phyloP scores from a whole-genome alignment of 1,140 invertebrate genomes.

The Battus philenor region DNA sequence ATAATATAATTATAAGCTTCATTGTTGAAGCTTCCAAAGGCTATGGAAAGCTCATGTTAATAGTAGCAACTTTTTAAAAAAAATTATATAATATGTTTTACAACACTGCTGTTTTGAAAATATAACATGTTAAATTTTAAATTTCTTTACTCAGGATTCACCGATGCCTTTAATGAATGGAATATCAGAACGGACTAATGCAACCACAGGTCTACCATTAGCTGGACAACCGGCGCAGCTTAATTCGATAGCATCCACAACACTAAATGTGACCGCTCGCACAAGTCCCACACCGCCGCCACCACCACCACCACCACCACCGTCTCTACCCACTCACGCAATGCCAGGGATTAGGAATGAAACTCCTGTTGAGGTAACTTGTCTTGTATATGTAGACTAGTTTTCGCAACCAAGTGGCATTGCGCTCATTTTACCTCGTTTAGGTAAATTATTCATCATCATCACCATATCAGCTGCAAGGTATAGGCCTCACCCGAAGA shows the following conservation, averaged over 20 bases:
- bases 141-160: slow-evolving; percentile 5
- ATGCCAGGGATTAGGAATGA: neutral
- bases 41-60: slow-evolving; percentile 1
- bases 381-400: too few species aligned
- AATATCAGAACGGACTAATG: slow-evolving; percentile 17
- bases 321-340: neutral
- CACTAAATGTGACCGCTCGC: too few species aligned
- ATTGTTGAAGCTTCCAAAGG: too few species aligned
- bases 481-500: too few species aligned
- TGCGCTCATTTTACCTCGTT: too few species aligned
- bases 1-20: too few species aligned
- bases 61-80: neutral
- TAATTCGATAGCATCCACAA: slow-evolving; percentile 3
- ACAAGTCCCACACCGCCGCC: slow-evolving; percentile 2
- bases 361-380: slow-evolving; percentile 14
- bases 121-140: too few species aligned
- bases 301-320: neutral
- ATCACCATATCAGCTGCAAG: too few species aligned
- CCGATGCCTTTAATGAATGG: slow-evolving; percentile 33
- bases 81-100: neutral
- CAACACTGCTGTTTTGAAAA: neutral
- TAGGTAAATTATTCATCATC: too few species aligned
- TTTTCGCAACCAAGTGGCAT: too few species aligned
- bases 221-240: neutral
- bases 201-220: neutral